phyloP scores from a whole-genome alignment of 1,140 invertebrate species.

The Heliconius eleuchia region DNA sequence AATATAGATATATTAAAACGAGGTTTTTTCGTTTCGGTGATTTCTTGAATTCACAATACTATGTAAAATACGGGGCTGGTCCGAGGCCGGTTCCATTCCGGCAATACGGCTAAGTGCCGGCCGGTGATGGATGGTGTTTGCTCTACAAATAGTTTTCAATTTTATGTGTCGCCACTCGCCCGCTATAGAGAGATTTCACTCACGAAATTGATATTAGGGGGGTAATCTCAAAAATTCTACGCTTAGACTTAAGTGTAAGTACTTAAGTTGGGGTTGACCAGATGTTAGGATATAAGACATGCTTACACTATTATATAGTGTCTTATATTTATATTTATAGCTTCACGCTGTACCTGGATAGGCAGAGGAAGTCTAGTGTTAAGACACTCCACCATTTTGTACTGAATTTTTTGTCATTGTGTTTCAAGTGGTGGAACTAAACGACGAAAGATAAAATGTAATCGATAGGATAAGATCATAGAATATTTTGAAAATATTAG shows the following conservation, averaged over 20 bases:
- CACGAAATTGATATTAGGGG: slow-evolving; percentile 61
- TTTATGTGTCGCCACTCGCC: slow-evolving; percentile 51
- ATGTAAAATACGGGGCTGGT: slow-evolving; percentile 42
- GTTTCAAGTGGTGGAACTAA: too few species aligned
- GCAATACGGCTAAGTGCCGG: slow-evolving; percentile 70
- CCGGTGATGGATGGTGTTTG: slow-evolving; percentile 75
- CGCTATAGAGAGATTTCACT: slow-evolving; percentile 56
- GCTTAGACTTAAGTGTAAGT: background rate
- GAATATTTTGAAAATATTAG: too few species aligned
- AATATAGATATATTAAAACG: too few species aligned
- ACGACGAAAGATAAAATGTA: too few species aligned
- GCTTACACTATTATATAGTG: background rate
- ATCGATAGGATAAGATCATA: too few species aligned
- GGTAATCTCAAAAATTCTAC: slow-evolving; percentile 42
- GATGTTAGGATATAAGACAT: background rate
- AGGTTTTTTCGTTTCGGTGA: background rate
- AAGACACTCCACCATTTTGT: too few species aligned
- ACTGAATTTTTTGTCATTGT: too few species aligned
- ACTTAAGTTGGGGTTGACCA: background rate
- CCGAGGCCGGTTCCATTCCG: slow-evolving; percentile 40
- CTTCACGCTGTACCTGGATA: too few species aligned
- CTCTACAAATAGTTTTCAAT: slow-evolving; percentile 76
- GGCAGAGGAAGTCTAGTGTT: too few species aligned
- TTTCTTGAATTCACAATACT: slow-evolving; percentile 27
- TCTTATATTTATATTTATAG: too few species aligned